Evolutionary conservation across 2,113 vertebrate genomes (phyloP), one percentile per base, ranked within the genome.

Genomic region (Copsychus sechellarum): DNA sequence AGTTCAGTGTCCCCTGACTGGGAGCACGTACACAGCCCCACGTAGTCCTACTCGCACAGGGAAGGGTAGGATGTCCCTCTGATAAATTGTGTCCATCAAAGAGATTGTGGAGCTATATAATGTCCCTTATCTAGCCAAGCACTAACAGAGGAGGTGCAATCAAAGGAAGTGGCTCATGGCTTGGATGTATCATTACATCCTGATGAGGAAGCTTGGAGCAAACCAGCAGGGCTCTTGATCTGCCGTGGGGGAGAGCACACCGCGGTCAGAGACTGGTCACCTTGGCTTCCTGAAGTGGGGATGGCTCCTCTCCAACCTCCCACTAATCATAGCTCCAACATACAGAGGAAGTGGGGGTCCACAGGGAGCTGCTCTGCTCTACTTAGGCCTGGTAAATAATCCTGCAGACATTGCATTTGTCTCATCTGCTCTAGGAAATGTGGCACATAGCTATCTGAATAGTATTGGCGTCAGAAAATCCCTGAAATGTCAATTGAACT

Each of bases 81-180:
- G 70, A 94, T 87, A 96, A 94, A 76, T 33, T 45, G 45, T 45
- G 53, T 93, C 78, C 74, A 87, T 85, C 78, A 94, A 94, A 95
- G 77, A 84, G 61, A 31, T 26, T 69, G 31, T 48, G 33, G 71
- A 43, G 36, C 93, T 92, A 6, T 88, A 65, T 84, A 91, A 87
- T 56, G n/a, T 45, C 21, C 38, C 50, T 96, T 95, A 95, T 95
- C 84, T 93, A 82, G 80, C 61, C 45, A 89, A 81, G 57, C 91
- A 90, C 70, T 61, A 48, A 16, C 34, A 65, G 66, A 80, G 50
- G 70, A 79, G 93, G 62, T 73, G 73, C 50, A 91, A 33, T 72
- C 2, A 0, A 69, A 95, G 94, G 93, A 95, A 95, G 72, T 81
- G 47, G 66, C 84, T 91, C 66, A 82, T 50, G 34, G 38, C 66